Evolutionary conservation across 2,888 invertebrate genomes (phyloP).

Genomic region (Rhagium mordax): DNA sequence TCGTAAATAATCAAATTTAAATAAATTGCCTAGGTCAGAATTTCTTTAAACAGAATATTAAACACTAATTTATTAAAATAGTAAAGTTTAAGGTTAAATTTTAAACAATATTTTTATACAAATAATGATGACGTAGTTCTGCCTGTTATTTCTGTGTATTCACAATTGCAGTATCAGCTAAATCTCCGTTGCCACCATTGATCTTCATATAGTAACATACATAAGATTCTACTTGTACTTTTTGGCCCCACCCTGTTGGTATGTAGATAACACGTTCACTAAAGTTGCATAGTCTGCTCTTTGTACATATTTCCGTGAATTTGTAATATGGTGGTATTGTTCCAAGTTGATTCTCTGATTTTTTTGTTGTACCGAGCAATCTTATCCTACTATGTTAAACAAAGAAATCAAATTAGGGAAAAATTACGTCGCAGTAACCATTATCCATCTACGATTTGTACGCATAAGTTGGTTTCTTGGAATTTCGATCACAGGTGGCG

Average conservation of each 20-base stretch:
- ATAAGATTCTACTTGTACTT: not conserved
- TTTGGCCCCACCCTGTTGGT: not conserved
- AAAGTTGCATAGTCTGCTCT: not conserved
- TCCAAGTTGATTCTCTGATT: not conserved
- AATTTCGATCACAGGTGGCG: conserved; percentile 19
- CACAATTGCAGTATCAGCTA: no score
- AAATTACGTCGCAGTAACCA: conserved; percentile 15
- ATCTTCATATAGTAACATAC: no score
- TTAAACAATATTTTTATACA: no score
- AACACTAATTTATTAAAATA: no score
- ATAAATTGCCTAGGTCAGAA: no score
- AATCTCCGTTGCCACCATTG: no score
- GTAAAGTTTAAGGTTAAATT: no score
- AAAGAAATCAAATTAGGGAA: conserved; percentile 1
- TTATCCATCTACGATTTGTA: not conserved
- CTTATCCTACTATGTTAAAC: not conserved
- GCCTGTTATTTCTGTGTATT: no score
- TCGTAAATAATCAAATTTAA: no score
- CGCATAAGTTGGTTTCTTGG: conserved; percentile 16
- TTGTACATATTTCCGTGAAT: not conserved
- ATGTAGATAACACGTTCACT: not conserved
- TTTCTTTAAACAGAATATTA: no score
- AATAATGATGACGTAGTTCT: no score
- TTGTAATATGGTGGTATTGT: not conserved
- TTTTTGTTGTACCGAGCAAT: not conserved